These are phyloP conservation scores for Kobus ellipsiprymnus DNA, from an alignment of 2,113 vertebrate species.

Conservation along the genomic window DNA sequence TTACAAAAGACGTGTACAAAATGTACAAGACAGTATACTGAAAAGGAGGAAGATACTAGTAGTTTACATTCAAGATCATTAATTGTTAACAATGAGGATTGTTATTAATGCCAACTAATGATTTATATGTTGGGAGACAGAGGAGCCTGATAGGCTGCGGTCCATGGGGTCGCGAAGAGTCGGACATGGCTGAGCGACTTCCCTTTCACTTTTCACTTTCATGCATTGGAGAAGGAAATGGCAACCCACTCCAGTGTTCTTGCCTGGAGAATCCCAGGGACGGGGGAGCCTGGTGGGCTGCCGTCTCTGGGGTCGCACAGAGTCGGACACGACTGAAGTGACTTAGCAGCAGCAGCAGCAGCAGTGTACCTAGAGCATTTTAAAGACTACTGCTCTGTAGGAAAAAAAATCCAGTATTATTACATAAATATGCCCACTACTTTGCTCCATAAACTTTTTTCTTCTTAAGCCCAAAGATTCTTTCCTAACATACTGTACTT, in stretches of 20 bases:
- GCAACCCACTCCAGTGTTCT: too few relatives aligned
- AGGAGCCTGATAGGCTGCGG: too few relatives aligned
- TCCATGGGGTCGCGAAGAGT: too few relatives aligned
- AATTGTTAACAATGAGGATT: not conserved
- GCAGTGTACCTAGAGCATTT: not conserved
- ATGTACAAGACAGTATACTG: not conserved
- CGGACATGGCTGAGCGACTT: too few relatives aligned
- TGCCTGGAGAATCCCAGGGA: too few relatives aligned
- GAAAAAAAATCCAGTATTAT: not conserved
- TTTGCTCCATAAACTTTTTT: not conserved
- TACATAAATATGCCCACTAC: not conserved
- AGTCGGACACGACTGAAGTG: too few relatives aligned
- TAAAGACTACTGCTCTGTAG: not conserved
- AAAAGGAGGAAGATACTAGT: slow-evolving; percentile 3
- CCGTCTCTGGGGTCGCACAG: too few relatives aligned
- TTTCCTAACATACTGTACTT: slow-evolving; percentile 21
- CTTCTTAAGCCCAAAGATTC: not conserved
- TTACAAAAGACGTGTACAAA: not conserved
- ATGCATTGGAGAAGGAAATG: too few relatives aligned
- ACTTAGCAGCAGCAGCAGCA: too few relatives aligned
- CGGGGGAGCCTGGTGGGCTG: too few relatives aligned
- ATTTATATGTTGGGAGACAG: not conserved
- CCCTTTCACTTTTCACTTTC: too few relatives aligned
- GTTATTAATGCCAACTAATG: not conserved
- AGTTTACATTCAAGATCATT: not conserved